Percentiles rank a stretch among this genome's conserved stretches.
Conservation (phyloP, 1,140 invertebrate genomes). For the Cydia fagiglandana region DNA sequence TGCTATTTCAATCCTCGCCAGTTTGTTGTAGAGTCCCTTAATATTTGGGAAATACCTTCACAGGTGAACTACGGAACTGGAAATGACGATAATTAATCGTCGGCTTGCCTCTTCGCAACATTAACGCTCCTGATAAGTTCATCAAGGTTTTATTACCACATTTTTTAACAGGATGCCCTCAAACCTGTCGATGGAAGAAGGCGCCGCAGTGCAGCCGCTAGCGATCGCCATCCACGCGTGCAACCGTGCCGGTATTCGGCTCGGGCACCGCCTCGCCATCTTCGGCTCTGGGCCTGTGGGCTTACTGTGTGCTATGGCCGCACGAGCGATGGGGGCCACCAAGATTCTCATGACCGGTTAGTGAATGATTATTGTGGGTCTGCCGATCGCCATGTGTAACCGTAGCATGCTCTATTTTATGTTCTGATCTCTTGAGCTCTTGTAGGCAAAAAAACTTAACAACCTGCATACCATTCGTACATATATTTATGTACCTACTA, state of each 20-base stretch:
- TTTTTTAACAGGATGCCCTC: conserved; percentile 87
- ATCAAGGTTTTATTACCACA: background rate
- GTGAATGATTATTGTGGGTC: conserved; percentile 7
- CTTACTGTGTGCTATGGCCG: conserved; percentile 87
- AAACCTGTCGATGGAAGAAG: conserved; percentile 93
- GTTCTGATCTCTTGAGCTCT: too few species aligned
- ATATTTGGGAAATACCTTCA: too few species aligned
- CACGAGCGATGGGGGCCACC: conserved; percentile 84
- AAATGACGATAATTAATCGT: too few species aligned
- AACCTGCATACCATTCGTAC: too few species aligned
- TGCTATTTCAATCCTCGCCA: too few species aligned
- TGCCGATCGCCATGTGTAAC: conserved; percentile 43
- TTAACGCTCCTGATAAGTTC: too few species aligned
- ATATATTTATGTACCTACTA: too few species aligned
- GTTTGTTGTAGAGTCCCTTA: too few species aligned
- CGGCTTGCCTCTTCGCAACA: too few species aligned
- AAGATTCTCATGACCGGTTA: conserved; percentile 91
- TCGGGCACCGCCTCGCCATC: conserved; percentile 89
- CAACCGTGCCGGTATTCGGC: conserved; percentile 85
- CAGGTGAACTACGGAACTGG: too few species aligned
- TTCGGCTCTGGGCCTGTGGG: conserved; percentile 96
- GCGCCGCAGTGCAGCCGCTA: conserved; percentile 94
- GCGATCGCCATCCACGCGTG: conserved; percentile 97
- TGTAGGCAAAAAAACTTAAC: too few species aligned
- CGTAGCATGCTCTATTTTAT: too few species aligned